Conservation (phyloP, 2,797 vertebrate species). For the Austrolebias charrua region DNA sequence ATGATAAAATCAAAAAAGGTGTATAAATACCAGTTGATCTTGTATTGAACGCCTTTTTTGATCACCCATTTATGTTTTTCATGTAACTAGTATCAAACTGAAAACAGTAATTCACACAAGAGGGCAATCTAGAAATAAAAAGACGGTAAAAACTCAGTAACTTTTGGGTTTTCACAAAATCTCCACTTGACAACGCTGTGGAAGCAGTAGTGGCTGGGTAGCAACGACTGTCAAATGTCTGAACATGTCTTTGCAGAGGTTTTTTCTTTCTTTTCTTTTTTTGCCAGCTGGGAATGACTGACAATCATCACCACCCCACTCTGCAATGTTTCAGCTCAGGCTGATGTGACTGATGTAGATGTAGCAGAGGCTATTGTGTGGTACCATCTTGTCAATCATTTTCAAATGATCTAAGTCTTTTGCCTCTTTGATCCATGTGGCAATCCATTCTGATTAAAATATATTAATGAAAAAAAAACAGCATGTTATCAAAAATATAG, state of each 20-base stretch:
- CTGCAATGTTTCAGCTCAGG: constrained; percentile 59
- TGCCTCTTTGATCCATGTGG: constrained; percentile 16
- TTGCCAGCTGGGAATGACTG: constrained; percentile 55
- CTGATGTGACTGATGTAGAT: constrained; percentile 66
- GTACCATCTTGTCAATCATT: constrained; percentile 57
- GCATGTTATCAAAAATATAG: background rate
- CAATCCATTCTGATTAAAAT: constrained; percentile 27
- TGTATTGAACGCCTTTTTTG: no score
- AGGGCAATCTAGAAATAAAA: constrained; percentile 47
- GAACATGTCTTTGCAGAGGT: constrained; percentile 44
- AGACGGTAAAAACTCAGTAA: constrained; percentile 31
- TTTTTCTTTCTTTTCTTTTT: constrained; percentile 6
- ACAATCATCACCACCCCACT: constrained; percentile 66
- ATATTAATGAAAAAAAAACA: constrained; percentile 12
- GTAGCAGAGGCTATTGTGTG: constrained; percentile 46
- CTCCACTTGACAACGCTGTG: constrained; percentile 46
- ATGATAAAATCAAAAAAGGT: no score
- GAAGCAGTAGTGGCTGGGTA: constrained; percentile 37
- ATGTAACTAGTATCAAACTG: no score
- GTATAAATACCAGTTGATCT: no score
- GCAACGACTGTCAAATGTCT: constrained; percentile 58
- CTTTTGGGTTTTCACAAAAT: constrained; percentile 46
- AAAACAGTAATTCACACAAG: constrained; percentile 47
- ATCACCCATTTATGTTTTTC: no score
- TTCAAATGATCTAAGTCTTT: constrained; percentile 48